A percentile compares a stretch with the other conserved stretches of the same genome.
Conservation (phyloP, 1,140 invertebrate genomes). For the Anthonomus grandis region DNA sequence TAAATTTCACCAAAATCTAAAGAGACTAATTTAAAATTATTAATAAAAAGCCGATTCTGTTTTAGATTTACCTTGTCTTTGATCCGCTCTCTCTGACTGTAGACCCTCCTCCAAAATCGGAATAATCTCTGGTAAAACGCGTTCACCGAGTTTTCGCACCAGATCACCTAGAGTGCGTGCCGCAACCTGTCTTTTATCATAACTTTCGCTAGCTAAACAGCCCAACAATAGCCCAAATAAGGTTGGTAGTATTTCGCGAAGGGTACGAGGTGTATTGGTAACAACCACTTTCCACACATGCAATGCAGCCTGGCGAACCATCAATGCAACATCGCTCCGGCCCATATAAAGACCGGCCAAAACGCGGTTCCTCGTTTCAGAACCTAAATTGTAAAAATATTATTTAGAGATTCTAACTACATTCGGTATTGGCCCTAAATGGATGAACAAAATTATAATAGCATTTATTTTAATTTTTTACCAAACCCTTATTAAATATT, state of each 20-base stretch:
- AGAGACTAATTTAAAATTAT: too few relatives aligned
- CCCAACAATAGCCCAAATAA: constrained; percentile 88
- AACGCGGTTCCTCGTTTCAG: constrained; percentile 87
- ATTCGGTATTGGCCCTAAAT: too few relatives aligned
- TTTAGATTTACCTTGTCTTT: too few relatives aligned
- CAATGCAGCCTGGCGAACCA: constrained; percentile 94
- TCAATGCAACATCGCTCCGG: constrained; percentile 91
- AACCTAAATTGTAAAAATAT: constrained; percentile 53
- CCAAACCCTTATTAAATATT: too few relatives aligned
- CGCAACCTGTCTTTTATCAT: constrained; percentile 90
- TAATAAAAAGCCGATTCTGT: too few relatives aligned
- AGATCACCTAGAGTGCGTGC: constrained; percentile 95
- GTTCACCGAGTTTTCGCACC: constrained; percentile 95
- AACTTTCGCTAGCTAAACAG: constrained; percentile 91
- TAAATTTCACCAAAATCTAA: too few relatives aligned
- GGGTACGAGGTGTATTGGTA: constrained; percentile 91
- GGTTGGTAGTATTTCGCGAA: constrained; percentile 95
- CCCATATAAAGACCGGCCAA: constrained; percentile 97
- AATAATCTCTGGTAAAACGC: constrained; percentile 96
- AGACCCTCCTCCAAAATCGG: constrained; percentile 93
- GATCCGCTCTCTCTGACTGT: constrained; percentile 85
- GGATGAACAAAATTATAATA: too few relatives aligned
- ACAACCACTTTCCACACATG: constrained; percentile 98
- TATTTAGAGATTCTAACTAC: too few relatives aligned
- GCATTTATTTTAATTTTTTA: too few relatives aligned